Evolutionary conservation across 2,113 vertebrate genomes (phyloP).

Genomic region (Cacatua alba): DNA sequence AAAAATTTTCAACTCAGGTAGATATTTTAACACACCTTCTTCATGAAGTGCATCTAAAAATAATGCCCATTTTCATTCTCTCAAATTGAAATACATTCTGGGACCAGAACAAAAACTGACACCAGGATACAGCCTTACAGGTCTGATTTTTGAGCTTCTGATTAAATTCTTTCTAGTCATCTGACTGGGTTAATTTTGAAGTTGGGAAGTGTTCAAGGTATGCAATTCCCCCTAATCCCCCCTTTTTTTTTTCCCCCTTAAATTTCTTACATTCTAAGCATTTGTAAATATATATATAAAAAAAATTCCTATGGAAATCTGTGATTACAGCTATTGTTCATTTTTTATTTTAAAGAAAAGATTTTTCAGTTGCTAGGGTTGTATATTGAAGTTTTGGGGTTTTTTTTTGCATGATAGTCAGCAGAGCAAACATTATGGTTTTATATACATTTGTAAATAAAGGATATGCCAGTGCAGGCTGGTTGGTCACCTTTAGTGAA

Average conservation of each 20-base stretch:
- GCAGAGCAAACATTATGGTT: conserved; percentile 1
- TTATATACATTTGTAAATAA: conserved; percentile 33
- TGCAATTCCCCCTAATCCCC: not conserved
- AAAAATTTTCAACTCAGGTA: not conserved
- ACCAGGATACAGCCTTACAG: not conserved
- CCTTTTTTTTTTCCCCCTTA: not conserved
- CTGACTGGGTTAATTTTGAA: not conserved
- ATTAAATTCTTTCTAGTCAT: not conserved
- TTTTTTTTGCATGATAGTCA: not conserved
- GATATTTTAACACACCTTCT: not conserved
- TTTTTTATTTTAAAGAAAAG: not conserved
- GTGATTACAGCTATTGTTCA: not conserved
- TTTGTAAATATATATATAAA: not conserved
- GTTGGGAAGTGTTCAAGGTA: not conserved
- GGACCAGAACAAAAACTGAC: not conserved
- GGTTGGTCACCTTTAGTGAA: conserved; percentile 16
- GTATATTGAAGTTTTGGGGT: fast-evolving
- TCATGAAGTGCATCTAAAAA: not conserved
- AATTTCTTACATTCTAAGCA: not conserved
- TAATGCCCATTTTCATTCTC: not conserved
- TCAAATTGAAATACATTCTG: not conserved
- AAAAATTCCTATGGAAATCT: not conserved
- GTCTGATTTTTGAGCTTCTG: not conserved
- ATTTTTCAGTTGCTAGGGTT: not conserved
- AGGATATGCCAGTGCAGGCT: conserved; percentile 11